Percentiles rank a stretch among this genome's conserved stretches.
phyloP scores from a whole-genome alignment of 2,113 vertebrate species.

The Stegastes partitus region DNA sequence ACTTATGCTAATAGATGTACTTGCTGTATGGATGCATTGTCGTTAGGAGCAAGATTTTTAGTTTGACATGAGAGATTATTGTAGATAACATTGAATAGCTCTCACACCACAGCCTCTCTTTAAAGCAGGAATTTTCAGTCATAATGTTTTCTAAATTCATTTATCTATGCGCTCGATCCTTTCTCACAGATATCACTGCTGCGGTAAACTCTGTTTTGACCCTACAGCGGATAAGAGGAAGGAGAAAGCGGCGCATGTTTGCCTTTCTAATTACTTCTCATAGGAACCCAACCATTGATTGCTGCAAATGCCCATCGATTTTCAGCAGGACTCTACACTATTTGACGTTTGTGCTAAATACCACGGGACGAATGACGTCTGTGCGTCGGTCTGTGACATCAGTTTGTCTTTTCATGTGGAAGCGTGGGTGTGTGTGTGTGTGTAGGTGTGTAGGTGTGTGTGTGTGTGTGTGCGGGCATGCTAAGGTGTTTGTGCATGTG shows the following conservation, averaged over 20 bases:
- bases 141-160: background rate
- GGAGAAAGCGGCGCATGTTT: conserved; percentile 58
- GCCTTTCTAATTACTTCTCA: conserved; percentile 81
- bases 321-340: conserved; percentile 57
- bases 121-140: too few species aligned
- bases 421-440: background rate
- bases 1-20: too few species aligned
- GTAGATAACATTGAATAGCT: too few species aligned
- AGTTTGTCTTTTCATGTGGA: conserved; percentile 26
- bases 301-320: conserved; percentile 81
- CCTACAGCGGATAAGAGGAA: conserved; percentile 21
- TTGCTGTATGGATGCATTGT: too few species aligned
- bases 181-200: conserved; percentile 9
- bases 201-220: conserved; percentile 45
- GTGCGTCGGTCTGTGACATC: conserved; percentile 49
- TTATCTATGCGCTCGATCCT: background rate
- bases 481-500: conserved; percentile 11
- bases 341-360: conserved; percentile 73
- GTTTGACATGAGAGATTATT: too few species aligned
- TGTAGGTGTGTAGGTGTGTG: background rate
- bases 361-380: conserved; percentile 54
- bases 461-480: background rate
- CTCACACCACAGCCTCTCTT: too few species aligned
- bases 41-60: too few species aligned
- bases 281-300: conserved; percentile 76